These are phyloP conservation scores for Pachymerium ferrugineum DNA, from an alignment of 2,888 invertebrate genomes.

Conservation along the genomic window DNA sequence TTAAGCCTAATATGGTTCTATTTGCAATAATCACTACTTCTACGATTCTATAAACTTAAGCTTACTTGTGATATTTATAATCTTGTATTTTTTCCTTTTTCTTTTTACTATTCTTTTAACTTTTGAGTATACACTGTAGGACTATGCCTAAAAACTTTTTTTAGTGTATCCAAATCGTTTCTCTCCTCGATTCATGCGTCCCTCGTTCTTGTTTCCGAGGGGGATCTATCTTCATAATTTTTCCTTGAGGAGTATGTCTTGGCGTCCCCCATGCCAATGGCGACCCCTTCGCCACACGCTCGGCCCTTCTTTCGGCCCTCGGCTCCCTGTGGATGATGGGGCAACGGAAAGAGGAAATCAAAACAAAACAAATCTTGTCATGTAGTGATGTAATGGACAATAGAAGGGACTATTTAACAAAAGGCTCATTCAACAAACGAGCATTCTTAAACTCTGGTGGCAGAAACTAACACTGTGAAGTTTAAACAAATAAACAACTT, in stretches of 20 bases:
- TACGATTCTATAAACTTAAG: not conserved
- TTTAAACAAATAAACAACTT: too few relatives aligned
- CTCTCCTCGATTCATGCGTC: not conserved
- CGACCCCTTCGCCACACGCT: not conserved
- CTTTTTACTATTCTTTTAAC: not conserved
- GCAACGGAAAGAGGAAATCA: not conserved
- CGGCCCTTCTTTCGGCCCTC: conserved; percentile 5
- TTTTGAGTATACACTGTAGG: not conserved
- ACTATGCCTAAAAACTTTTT: not conserved
- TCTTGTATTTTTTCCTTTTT: not conserved
- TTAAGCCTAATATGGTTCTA: too few relatives aligned
- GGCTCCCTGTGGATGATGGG: conserved; percentile 16
- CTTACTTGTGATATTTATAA: not conserved
- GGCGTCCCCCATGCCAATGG: conserved; percentile 18
- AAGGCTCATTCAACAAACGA: not conserved
- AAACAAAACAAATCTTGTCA: not conserved
- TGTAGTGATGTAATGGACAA: not conserved
- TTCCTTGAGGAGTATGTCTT: conserved; percentile 5
- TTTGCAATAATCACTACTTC: not conserved
- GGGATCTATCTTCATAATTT: conserved; percentile 9
- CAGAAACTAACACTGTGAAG: too few relatives aligned
- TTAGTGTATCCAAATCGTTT: not conserved
- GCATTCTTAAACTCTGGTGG: too few relatives aligned
- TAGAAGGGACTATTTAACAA: not conserved
- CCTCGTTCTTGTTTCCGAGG: not conserved